These are phyloP conservation scores for Julus scanicus DNA, from an alignment of 2,888 invertebrate species.

Conservation along the genomic window DNA sequence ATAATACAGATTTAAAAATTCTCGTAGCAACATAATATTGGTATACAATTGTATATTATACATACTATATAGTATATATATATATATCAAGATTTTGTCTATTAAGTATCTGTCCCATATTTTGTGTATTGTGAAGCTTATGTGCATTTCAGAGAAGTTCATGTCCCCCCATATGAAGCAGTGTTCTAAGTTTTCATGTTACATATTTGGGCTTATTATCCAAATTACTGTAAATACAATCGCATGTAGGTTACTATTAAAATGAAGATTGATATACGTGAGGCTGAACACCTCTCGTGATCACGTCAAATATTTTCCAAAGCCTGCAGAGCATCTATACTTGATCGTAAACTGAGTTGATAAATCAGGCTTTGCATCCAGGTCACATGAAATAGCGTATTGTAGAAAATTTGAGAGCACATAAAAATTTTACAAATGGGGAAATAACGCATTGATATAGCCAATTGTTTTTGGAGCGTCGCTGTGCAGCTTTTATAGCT, in stretches of 20 bases:
- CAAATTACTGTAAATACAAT: background rate
- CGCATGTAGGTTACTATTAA: background rate
- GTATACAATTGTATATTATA: too few species aligned
- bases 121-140: too few species aligned
- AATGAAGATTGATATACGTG: constrained; percentile 7
- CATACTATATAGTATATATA: too few species aligned
- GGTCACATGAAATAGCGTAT: background rate
- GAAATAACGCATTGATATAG: background rate
- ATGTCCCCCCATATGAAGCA: too few species aligned
- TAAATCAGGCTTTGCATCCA: background rate
- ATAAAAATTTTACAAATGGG: background rate
- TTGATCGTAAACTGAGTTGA: background rate
- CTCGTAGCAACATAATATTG: background rate
- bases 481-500: background rate
- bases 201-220: background rate
- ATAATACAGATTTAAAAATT: background rate
- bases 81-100: too few species aligned
- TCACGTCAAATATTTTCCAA: background rate
- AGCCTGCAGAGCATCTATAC: background rate
- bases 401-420: background rate
- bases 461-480: background rate
- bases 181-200: background rate
- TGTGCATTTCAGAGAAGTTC: too few species aligned
- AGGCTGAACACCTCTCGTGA: constrained; percentile 4
- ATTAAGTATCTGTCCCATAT: too few species aligned